Evolutionary conservation across 2,888 invertebrate species (phyloP).

Genomic region (Chymomyza amoena): DNA sequence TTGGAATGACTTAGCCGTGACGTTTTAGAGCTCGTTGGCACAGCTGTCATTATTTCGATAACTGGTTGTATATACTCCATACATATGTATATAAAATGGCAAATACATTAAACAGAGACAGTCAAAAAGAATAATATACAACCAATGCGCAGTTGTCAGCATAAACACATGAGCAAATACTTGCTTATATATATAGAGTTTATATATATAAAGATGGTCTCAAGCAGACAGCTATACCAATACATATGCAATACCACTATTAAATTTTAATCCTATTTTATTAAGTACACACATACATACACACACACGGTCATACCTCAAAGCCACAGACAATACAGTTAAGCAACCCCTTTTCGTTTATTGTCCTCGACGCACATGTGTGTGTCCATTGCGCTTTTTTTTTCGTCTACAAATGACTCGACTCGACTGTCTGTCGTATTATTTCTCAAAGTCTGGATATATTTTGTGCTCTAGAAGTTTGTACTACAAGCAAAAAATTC

Average conservation of each 20-base stretch:
- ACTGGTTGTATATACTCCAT: conserved; percentile 9
- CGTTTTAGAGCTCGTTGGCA: conserved; percentile 21
- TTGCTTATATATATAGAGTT: not conserved
- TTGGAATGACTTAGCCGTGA: not conserved
- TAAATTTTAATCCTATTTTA: conserved; percentile 71
- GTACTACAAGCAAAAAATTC: not conserved
- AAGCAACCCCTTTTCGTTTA: conserved; percentile 1
- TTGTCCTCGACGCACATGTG: not conserved
- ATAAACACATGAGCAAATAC: not conserved
- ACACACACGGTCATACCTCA: conserved; percentile 25
- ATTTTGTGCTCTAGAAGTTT: not conserved
- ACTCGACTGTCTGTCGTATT: not conserved
- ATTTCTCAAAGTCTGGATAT: not conserved
- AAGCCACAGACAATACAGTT: conserved; percentile 12
- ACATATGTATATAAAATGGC: conserved; percentile 44
- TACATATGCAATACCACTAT: conserved; percentile 43
- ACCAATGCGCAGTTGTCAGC: conserved; percentile 1
- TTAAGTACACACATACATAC: conserved; percentile 55
- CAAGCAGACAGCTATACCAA: conserved; percentile 6
- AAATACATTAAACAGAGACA: conserved; percentile 5
- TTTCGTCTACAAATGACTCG: not conserved
- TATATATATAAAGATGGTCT: not conserved
- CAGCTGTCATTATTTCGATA: conserved; percentile 70
- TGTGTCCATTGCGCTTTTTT: conserved; percentile 7
- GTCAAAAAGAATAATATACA: conserved; percentile 2